Conservation (phyloP, 1,140 invertebrate genomes). For the Dolichoris vasculosae region DNA sequence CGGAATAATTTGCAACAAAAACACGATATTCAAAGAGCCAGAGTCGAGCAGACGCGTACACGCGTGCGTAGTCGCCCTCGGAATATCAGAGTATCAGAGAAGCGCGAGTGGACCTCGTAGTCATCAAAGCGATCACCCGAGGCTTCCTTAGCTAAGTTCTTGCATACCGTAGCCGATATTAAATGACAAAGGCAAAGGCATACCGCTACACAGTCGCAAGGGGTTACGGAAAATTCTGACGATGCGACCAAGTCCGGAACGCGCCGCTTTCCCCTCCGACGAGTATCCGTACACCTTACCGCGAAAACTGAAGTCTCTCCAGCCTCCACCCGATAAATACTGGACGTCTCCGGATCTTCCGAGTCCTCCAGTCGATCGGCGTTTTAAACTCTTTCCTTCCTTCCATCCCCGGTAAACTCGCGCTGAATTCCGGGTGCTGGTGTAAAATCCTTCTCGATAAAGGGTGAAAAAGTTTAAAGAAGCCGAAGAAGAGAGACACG, state of each 20-base stretch:
- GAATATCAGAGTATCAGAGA: slow-evolving; percentile 27
- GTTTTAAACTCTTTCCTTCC: slow-evolving; percentile 65
- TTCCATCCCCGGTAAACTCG: slow-evolving; percentile 43
- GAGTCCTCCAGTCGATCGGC: slow-evolving; percentile 64
- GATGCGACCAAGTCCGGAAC: slow-evolving; percentile 55
- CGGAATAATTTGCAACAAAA: neutral
- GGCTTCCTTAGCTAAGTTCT: slow-evolving; percentile 70
- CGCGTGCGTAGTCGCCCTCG: neutral
- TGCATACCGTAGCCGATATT: slow-evolving; percentile 73
- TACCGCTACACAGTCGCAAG: slow-evolving; percentile 66
- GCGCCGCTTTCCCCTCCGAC: slow-evolving; percentile 47
- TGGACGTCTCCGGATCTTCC: slow-evolving; percentile 54
- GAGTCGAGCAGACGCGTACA: too few relatives aligned
- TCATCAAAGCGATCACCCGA: slow-evolving; percentile 73
- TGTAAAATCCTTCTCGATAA: slow-evolving; percentile 56
- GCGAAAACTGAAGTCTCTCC: neutral
- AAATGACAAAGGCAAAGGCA: slow-evolving; percentile 75
- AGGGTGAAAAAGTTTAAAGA: slow-evolving; percentile 64
- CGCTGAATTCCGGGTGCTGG: slow-evolving; percentile 12
- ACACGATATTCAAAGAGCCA: neutral
- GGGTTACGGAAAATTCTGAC: slow-evolving; percentile 70
- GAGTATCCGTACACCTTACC: slow-evolving; percentile 61
- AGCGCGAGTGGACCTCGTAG: slow-evolving; percentile 64
- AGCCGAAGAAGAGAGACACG: slow-evolving; percentile 40
- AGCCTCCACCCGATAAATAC: neutral